phyloP scores from a whole-genome alignment of 1,140 invertebrate genomes.

The Doryteuthis pealeii region DNA sequence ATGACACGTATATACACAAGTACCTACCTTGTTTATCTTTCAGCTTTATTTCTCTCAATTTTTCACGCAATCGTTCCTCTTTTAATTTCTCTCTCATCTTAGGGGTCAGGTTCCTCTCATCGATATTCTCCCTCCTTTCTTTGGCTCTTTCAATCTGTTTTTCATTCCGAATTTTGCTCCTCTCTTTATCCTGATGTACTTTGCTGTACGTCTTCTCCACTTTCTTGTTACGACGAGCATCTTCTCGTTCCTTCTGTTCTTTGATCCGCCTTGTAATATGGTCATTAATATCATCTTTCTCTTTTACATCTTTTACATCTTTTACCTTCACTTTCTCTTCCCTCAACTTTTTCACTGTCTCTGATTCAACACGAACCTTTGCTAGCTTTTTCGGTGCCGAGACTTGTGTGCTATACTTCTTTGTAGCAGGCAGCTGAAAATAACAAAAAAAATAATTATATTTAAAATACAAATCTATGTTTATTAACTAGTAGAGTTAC shows the following conservation, averaged over 20 bases:
- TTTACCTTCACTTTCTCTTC: no score
- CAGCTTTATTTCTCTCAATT: neutral
- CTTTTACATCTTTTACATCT: no score
- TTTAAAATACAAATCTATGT: neutral
- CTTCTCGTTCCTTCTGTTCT: neutral
- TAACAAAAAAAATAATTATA: neutral
- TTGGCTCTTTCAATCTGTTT: neutral
- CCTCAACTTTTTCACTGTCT: neutral
- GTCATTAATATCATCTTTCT: slow-evolving; percentile 8
- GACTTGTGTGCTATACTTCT: slow-evolving; percentile 4
- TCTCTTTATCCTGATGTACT: neutral
- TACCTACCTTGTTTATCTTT: neutral
- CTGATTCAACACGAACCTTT: neutral
- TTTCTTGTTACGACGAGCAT: neutral
- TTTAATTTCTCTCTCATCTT: neutral
- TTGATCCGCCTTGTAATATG: neutral
- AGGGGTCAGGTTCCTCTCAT: neutral
- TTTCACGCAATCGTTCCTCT: neutral
- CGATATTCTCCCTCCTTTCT: neutral
- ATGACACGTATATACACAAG: no score
- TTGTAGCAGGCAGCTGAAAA: slow-evolving; percentile 4
- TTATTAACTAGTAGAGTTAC: no score
- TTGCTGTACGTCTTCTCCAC: neutral
- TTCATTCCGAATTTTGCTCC: neutral
- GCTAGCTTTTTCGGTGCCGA: slow-evolving; percentile 8